These are phyloP conservation scores for Melanerpes aurifrons DNA, from an alignment of 2,113 vertebrate species.

Conservation along the genomic window DNA sequence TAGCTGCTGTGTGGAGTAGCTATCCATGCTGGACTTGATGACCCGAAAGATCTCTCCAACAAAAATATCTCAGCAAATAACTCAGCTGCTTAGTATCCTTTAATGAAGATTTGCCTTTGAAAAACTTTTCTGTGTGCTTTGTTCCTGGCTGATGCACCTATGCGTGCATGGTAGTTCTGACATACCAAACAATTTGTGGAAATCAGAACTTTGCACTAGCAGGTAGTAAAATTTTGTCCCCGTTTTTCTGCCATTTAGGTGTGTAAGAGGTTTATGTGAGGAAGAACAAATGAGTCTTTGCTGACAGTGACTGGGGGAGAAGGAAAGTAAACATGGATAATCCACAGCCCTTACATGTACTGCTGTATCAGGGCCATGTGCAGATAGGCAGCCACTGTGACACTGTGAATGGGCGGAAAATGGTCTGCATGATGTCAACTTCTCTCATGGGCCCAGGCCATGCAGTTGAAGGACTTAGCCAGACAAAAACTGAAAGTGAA, in stretches of 20 bases:
- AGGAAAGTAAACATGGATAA: background rate
- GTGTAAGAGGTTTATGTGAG: background rate
- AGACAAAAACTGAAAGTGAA: background rate
- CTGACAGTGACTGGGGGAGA: background rate
- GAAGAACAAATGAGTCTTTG: background rate
- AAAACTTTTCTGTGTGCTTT: background rate
- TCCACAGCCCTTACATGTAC: background rate
- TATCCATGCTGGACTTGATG: background rate
- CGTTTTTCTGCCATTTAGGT: background rate
- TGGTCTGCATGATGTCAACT: background rate
- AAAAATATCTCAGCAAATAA: background rate
- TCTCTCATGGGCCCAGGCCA: background rate
- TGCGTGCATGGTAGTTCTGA: background rate
- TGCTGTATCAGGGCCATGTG: background rate
- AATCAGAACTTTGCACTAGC: background rate
- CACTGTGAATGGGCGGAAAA: background rate
- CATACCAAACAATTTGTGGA: background rate
- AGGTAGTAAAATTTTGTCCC: background rate
- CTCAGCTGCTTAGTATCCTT: background rate
- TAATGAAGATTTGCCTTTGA: background rate
- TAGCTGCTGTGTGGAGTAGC: background rate
- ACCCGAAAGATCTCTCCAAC: too few species aligned
- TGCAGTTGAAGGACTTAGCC: background rate
- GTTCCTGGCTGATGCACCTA: background rate
- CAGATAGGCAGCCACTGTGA: rapidly evolving